Evolutionary conservation across 2,888 invertebrate genomes (phyloP).

Genomic region (Bellardia bayeri): DNA sequence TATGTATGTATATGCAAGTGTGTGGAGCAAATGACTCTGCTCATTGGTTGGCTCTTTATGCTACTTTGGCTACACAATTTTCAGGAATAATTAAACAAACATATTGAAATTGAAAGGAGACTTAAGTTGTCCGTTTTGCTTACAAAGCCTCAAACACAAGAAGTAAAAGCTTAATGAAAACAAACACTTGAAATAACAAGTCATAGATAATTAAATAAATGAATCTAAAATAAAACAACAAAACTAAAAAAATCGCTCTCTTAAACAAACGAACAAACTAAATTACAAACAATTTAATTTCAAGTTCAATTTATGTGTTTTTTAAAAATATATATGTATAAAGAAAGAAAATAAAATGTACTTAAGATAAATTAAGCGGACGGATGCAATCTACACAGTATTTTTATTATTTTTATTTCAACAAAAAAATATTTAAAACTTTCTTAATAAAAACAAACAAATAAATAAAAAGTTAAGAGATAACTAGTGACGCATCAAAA

Average conservation of each 20-base stretch:
- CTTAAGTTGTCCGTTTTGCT: slow-evolving; percentile 62
- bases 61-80: slow-evolving; percentile 41
- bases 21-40: slow-evolving; percentile 6
- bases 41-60: slow-evolving; percentile 15
- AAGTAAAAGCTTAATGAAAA: slow-evolving; percentile 60
- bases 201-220: slow-evolving; percentile 65
- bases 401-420: neutral
- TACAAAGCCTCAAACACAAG: slow-evolving; percentile 26
- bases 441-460: slow-evolving; percentile 26
- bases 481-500: slow-evolving; percentile 13
- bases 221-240: slow-evolving; percentile 29
- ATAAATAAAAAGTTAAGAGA: neutral
- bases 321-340: too few species aligned
- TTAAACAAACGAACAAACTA: neutral
- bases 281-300: neutral
- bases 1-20: slow-evolving; percentile 19
- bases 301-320: neutral
- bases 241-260: neutral
- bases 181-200: slow-evolving; percentile 67
- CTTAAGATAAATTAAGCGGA: neutral
- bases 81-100: slow-evolving; percentile 55
- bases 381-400: neutral
- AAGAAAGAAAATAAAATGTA: too few species aligned
- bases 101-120: slow-evolving; percentile 65
- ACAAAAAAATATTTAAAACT: slow-evolving; percentile 8